phyloP scores from a whole-genome alignment of 2,113 vertebrate genomes.

The Nerophis ophidion region DNA sequence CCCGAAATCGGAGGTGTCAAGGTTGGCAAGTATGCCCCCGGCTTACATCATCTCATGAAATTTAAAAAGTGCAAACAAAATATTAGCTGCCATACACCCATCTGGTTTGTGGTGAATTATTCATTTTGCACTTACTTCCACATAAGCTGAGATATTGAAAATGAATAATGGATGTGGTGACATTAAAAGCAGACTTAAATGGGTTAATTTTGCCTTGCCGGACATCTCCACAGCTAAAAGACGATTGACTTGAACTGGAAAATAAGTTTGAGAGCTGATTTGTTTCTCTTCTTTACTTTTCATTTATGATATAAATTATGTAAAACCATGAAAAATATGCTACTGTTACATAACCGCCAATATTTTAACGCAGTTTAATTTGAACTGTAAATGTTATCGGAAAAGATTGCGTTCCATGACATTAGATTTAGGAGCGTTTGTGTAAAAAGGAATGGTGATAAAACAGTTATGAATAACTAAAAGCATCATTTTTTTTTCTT shows the following conservation, averaged over 20 bases:
- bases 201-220: not conserved
- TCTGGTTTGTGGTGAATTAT: not conserved
- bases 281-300: not conserved
- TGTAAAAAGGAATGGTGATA: not conserved
- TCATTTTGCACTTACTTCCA: not conserved
- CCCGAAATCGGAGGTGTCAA: too few relatives aligned
- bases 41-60: constrained; percentile 8
- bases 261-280: not conserved
- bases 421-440: not conserved
- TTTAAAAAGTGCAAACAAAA: constrained; percentile 30
- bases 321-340: too few relatives aligned
- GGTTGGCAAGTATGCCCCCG: too few relatives aligned
- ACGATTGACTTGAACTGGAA: not conserved
- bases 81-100: not conserved
- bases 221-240: not conserved
- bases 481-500: not conserved
- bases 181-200: not conserved
- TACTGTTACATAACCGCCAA: too few relatives aligned
- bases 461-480: not conserved
- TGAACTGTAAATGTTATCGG: too few relatives aligned
- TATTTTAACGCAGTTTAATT: too few relatives aligned
- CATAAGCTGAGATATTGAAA: too few relatives aligned
- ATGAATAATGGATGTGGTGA: not conserved
- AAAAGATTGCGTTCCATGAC: not conserved
- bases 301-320: too few relatives aligned